Percentiles rank a stretch among this genome's conserved stretches.
phyloP scores from a whole-genome alignment of 2,797 vertebrate species.

The Sorex maritimensis region DNA sequence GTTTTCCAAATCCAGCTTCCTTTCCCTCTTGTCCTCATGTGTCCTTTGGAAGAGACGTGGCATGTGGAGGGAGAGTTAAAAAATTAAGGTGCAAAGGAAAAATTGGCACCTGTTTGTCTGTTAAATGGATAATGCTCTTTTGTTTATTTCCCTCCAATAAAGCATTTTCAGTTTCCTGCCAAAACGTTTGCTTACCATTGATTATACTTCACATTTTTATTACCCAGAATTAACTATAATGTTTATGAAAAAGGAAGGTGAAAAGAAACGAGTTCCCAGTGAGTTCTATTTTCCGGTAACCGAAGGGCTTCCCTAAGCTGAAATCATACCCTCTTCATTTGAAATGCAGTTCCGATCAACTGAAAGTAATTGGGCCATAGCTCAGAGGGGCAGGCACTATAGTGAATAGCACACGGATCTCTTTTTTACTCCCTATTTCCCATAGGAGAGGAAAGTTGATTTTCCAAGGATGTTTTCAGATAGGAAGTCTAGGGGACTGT shows the following conservation, averaged over 20 bases:
- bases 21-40: not conserved
- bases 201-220: conserved; percentile 77
- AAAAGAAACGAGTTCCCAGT: conserved; percentile 61
- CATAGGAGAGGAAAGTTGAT: not conserved
- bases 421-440: not conserved
- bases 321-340: not conserved
- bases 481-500: conserved; percentile 32
- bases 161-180: conserved; percentile 70
- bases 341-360: conserved; percentile 55
- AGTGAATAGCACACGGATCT: conserved; percentile 6
- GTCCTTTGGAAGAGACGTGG: conserved; percentile 11
- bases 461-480: conserved; percentile 54
- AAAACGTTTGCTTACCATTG: conserved; percentile 77
- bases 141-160: conserved; percentile 70
- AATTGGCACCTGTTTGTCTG: not conserved
- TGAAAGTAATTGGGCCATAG: not conserved
- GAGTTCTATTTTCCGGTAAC: conserved; percentile 45
- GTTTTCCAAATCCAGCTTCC: not conserved
- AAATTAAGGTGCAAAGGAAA: conserved; percentile 42
- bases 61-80: not conserved
- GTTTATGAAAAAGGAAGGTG: conserved; percentile 67
- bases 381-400: not conserved
- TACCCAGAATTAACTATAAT: conserved; percentile 64
- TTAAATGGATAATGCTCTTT: conserved; percentile 56
- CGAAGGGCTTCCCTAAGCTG: not conserved